A percentile compares a stretch with the other conserved stretches of the same genome.
phyloP scores from a whole-genome alignment of 2,888 invertebrate genomes.

The Brenthis hecate region DNA sequence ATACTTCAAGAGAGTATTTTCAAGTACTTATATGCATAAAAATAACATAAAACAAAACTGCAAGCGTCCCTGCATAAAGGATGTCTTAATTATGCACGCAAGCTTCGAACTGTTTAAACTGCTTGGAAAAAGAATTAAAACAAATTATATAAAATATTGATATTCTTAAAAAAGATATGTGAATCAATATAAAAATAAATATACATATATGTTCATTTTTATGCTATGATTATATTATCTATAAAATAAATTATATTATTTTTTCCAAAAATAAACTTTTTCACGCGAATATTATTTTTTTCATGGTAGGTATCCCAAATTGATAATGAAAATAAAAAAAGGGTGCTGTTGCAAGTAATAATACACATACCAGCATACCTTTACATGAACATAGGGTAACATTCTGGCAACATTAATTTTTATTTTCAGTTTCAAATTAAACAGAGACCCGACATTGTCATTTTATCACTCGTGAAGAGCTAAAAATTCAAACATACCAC shows the following conservation, averaged over 20 bases:
- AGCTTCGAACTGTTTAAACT: conserved; percentile 22
- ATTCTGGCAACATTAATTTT: neutral
- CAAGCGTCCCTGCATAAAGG: conserved; percentile 28
- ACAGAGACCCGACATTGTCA: neutral
- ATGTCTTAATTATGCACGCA: conserved; percentile 33
- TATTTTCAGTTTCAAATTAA: conserved; percentile 13
- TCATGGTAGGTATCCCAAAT: no score
- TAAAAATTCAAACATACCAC: conserved; percentile 18
- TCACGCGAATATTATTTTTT: no score
- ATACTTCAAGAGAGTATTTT: conserved; percentile 13
- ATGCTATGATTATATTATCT: no score
- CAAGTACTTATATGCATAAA: conserved; percentile 16
- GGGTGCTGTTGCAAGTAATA: neutral
- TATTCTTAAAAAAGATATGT: conserved; percentile 1
- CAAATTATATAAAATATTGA: neutral
- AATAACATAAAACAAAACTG: conserved; percentile 21
- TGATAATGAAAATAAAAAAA: no score
- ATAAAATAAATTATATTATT: no score
- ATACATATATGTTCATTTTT: no score
- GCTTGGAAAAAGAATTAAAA: conserved; percentile 20
- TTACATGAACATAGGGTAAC: neutral
- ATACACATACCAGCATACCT: neutral
- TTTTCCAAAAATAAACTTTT: no score
- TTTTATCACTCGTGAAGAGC: conserved; percentile 9
- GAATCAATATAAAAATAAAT: neutral